Conservation (phyloP, 2,888 invertebrate genomes). For the Agrotis segetum region DNA sequence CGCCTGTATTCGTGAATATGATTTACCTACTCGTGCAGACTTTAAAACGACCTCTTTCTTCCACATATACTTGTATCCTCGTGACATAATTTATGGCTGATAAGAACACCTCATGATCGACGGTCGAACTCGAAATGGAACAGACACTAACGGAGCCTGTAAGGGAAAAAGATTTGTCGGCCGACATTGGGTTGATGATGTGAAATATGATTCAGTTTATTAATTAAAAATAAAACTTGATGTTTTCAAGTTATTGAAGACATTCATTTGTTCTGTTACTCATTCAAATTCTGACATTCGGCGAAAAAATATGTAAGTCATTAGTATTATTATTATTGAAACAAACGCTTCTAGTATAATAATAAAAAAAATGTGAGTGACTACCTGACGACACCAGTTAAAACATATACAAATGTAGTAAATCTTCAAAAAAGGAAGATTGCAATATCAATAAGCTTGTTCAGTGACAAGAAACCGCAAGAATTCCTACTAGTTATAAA, state of each 20-base stretch:
- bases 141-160: background rate
- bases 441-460: constrained; percentile 3
- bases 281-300: background rate
- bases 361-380: background rate
- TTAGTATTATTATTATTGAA: background rate
- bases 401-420: too few species aligned
- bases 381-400: background rate
- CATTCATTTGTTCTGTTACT: constrained; percentile 2
- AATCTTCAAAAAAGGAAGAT: background rate
- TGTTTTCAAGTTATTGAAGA: background rate
- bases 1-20: constrained; percentile 76
- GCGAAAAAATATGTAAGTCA: background rate
- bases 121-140: constrained; percentile 13
- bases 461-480: constrained; percentile 12
- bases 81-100: constrained; percentile 55
- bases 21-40: constrained; percentile 71
- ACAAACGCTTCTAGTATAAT: background rate
- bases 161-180: background rate
- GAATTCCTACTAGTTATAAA: constrained; percentile 38
- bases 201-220: constrained; percentile 6
- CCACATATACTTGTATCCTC: constrained; percentile 39
- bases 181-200: background rate
- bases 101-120: constrained; percentile 52
- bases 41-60: constrained; percentile 52
- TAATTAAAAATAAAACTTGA: constrained; percentile 3